Evolutionary conservation across 2,797 vertebrate genomes (phyloP), one percentile per base, ranked within the genome.

Genomic region (Poecilia gillii): DNA sequence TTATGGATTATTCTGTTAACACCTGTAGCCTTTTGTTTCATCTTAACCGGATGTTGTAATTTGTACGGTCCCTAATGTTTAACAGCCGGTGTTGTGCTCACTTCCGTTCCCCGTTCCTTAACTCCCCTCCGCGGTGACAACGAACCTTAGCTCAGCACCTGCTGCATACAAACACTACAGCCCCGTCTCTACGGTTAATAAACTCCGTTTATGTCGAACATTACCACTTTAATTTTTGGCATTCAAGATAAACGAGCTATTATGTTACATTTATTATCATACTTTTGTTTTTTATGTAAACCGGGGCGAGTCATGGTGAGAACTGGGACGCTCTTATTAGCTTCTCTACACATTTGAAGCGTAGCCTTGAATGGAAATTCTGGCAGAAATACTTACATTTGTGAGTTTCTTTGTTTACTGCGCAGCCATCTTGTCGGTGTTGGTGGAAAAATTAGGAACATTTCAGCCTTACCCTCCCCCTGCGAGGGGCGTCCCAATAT

Each of bases 401-500:
- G 11, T 55, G 33, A 25, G 11, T 25, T 25, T 73, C 49, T 33
- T 73, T 74, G 73, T 74, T 41, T 55, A 74, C 49, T 74, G 73
- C 33, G 49, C 31, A 55, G 73, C 49, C 49, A 74, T 74, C 23
- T 74, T 55, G 73, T 73, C 33, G 2, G 8, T 36, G 31, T 73
- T 36, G 16, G 9, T 47, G 72, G 31, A 13, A 51, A 25, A 33
- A 51, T 5, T 51, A 5, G 23, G 66, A 68, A 25, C 36, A 23
- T 68, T 41, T 70, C 66, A 41, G 36, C 8, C 8, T 20, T 4
- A 31, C 45, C 45, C 14, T 5, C 46, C 43, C 47, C 71, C 13
- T 11, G 31, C 9, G 3, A 49, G 71, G 45, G 45, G 16, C 45
- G 71, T 46, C 45, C 45, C 28, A 73, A 49, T 51, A 6, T 72